Evolutionary conservation across 2,797 vertebrate genomes (phyloP).

Genomic region (Rhabdophis nuchalis): DNA sequence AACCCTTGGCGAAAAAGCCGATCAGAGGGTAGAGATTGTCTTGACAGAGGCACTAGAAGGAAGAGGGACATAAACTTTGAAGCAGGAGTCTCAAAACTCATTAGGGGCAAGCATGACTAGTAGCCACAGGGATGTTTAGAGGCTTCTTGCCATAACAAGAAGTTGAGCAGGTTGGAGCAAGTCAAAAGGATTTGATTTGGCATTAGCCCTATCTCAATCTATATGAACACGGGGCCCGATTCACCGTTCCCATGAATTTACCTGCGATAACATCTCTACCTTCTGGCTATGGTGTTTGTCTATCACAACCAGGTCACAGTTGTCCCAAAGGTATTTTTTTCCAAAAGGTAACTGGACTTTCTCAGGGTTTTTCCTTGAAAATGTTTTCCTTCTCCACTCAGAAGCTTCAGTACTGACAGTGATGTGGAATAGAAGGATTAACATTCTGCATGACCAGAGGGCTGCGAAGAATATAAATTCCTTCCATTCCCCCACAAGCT

Average conservation of each 20-base stretch:
- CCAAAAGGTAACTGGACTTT: not conserved
- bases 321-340: not conserved
- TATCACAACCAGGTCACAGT: not conserved
- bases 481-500: not conserved
- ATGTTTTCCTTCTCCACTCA: not conserved
- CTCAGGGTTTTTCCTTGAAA: not conserved
- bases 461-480: not conserved
- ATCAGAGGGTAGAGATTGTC: conserved; percentile 77
- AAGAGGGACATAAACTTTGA: not conserved
- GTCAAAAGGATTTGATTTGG: not conserved
- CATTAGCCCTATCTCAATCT: not conserved
- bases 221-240: not conserved
- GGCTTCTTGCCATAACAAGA: too few relatives aligned
- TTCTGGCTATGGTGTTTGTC: not conserved
- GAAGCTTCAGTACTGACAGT: not conserved
- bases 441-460: too few relatives aligned
- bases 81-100: not conserved
- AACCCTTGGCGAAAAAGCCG: conserved; percentile 76
- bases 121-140: not conserved
- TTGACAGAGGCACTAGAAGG: conserved; percentile 73
- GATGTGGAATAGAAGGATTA: too few relatives aligned
- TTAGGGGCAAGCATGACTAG: not conserved
- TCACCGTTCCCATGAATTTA: not conserved
- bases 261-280: not conserved
- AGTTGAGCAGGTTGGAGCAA: not conserved